A percentile compares a stretch with the other conserved stretches of the same genome.
These are phyloP conservation scores for Sebastolobus alascanus DNA, from an alignment of 2,797 vertebrate genomes.

Conservation along the genomic window DNA sequence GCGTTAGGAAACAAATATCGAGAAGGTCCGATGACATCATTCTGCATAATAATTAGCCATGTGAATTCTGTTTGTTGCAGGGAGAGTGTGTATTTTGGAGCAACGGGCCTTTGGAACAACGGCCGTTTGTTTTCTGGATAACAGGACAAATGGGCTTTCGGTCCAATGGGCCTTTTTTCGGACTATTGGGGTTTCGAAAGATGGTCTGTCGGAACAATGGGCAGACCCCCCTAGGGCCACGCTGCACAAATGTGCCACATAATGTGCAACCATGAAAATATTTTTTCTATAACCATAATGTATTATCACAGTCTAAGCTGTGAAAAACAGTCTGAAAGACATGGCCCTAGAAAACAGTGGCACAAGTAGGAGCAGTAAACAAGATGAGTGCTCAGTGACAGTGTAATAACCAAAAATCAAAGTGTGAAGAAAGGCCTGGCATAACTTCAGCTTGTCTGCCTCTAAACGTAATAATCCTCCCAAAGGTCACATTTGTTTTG, in stretches of 20 bases:
- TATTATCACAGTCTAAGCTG: not conserved
- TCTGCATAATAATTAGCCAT: not conserved
- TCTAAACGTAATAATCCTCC: conserved; percentile 28
- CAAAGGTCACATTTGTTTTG: conserved; percentile 52
- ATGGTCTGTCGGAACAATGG: not conserved
- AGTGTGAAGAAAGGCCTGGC: conserved; percentile 24
- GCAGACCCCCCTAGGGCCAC: not conserved
- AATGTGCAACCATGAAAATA: not conserved
- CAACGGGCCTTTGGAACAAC: fast-evolving
- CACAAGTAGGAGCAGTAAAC: conserved; percentile 18
- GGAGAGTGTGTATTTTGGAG: not conserved
- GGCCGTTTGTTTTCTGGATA: not conserved
- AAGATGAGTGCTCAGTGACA: conserved; percentile 32
- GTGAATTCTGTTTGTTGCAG: not conserved
- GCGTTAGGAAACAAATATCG: not conserved
- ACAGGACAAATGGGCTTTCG: not conserved
- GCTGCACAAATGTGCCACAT: not conserved
- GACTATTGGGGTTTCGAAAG: not conserved
- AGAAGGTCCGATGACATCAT: not conserved
- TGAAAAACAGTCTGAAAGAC: conserved; percentile 20
- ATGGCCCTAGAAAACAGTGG: not conserved
- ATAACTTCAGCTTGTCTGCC: conserved; percentile 8
- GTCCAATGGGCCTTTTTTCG: not conserved
- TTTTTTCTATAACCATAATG: conserved; percentile 16
- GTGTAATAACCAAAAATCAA: conserved; percentile 36